phyloP scores from a whole-genome alignment of 2,113 vertebrate genomes.

The Bagarius yarrelli region DNA sequence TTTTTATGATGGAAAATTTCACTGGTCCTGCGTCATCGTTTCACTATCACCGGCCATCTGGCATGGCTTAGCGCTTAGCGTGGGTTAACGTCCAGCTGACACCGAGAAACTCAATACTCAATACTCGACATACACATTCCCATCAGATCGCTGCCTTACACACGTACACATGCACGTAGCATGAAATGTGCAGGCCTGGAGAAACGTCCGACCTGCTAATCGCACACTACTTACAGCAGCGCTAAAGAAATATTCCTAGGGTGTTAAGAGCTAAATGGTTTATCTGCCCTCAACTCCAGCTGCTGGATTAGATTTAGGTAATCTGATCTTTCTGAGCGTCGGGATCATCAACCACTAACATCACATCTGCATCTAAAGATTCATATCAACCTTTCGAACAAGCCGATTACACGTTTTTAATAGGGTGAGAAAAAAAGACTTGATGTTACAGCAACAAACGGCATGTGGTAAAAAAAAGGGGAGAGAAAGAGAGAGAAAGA shows the following conservation, averaged over 20 bases:
- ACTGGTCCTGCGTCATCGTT: slow-evolving; percentile 54
- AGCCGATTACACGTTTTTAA: background rate
- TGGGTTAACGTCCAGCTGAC: slow-evolving; percentile 51
- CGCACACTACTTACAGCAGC: background rate
- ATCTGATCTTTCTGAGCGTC: background rate
- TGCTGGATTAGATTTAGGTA: background rate
- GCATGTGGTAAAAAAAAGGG: background rate
- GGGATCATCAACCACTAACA: background rate
- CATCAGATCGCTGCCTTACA: slow-evolving; percentile 38
- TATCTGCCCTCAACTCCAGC: background rate
- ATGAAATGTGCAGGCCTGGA: background rate
- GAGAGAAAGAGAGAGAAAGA: background rate
- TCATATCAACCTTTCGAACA: background rate
- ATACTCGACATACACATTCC: slow-evolving; percentile 56
- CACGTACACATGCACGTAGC: background rate
- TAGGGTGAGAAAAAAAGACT: background rate
- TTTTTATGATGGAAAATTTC: slow-evolving; percentile 50
- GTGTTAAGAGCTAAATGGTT: too few relatives aligned
- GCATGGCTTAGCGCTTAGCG: slow-evolving; percentile 51
- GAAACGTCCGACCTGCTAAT: background rate
- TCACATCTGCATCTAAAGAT: background rate
- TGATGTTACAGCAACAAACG: background rate
- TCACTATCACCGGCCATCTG: slow-evolving; percentile 56
- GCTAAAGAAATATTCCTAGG: background rate
- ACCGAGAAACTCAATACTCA: slow-evolving; percentile 54